Evolutionary conservation across 2,797 vertebrate species (phyloP).

Genomic region (Lophura swinhoii): DNA sequence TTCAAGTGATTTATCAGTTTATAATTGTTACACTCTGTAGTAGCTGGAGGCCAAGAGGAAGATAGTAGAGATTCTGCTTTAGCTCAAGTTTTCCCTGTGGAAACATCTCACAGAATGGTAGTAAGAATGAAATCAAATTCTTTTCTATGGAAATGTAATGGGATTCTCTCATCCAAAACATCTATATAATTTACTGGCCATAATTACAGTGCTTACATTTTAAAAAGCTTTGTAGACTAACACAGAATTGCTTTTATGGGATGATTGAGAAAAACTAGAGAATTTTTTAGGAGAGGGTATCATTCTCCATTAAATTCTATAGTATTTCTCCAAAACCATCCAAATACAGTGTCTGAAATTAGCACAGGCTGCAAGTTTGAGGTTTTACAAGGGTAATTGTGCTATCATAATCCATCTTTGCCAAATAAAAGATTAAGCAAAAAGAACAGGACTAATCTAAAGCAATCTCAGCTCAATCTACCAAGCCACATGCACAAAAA

Average conservation of each 20-base stretch:
- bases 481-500: not conserved
- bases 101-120: not conserved
- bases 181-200: conserved; percentile 33
- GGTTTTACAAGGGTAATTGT: not conserved
- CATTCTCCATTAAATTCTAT: not conserved
- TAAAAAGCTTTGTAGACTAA: not conserved
- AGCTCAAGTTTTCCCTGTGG: conserved; percentile 46
- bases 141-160: conserved; percentile 16
- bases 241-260: not conserved
- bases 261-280: not conserved
- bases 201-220: conserved; percentile 5
- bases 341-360: not conserved
- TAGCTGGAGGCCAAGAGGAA: conserved; percentile 40
- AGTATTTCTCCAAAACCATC: not conserved
- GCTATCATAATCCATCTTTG: not conserved
- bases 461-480: not conserved
- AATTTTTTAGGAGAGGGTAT: not conserved
- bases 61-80: conserved; percentile 52
- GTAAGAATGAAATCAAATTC: conserved; percentile 26
- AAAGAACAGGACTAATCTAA: not conserved
- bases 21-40: conserved; percentile 37
- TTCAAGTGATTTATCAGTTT: conserved; percentile 65
- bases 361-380: not conserved
- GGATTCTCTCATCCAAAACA: conserved; percentile 28
- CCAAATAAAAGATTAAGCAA: not conserved